Evolutionary conservation across 1,140 invertebrate genomes (phyloP).

Genomic region (Ceratosolen solmsi): DNA sequence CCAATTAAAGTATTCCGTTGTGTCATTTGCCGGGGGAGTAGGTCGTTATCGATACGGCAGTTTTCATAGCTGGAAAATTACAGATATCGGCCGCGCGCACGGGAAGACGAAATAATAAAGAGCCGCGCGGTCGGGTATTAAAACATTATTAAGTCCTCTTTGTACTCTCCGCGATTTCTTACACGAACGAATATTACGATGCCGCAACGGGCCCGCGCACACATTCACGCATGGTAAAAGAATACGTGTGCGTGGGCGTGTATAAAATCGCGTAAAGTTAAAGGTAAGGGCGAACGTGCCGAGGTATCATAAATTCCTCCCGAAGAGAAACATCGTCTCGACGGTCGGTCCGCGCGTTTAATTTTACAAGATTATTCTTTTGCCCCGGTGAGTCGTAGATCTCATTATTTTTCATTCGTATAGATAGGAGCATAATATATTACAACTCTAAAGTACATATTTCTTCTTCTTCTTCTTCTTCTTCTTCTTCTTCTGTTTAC

Average conservation of each 20-base stretch:
- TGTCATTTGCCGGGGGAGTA: not conserved
- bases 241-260: not conserved
- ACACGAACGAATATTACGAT: conserved; percentile 2
- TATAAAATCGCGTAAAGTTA: not conserved
- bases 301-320: conserved; percentile 49
- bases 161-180: conserved; percentile 3
- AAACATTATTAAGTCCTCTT: conserved; percentile 38
- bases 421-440: conserved; percentile 2
- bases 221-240: too few species aligned
- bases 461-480: too few species aligned
- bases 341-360: conserved; percentile 34
- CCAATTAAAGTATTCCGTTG: not conserved
- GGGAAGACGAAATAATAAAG: conserved; percentile 10
- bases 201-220: not conserved
- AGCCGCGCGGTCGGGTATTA: conserved; percentile 4
- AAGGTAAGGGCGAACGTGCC: conserved; percentile 28
- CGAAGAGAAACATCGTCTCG: conserved; percentile 26
- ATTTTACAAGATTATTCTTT: conserved; percentile 51
- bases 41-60: not conserved
- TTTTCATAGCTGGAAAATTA: conserved; percentile 12
- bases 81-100: conserved; percentile 24
- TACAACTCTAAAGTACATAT: not conserved
- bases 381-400: not conserved
- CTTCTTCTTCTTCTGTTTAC: not conserved
- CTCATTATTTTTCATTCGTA: not conserved